Percentiles rank a stretch among this genome's conserved stretches.
These are phyloP conservation scores for Hypomesus transpacificus DNA, from an alignment of 2,113 vertebrate species.

Conservation along the genomic window DNA sequence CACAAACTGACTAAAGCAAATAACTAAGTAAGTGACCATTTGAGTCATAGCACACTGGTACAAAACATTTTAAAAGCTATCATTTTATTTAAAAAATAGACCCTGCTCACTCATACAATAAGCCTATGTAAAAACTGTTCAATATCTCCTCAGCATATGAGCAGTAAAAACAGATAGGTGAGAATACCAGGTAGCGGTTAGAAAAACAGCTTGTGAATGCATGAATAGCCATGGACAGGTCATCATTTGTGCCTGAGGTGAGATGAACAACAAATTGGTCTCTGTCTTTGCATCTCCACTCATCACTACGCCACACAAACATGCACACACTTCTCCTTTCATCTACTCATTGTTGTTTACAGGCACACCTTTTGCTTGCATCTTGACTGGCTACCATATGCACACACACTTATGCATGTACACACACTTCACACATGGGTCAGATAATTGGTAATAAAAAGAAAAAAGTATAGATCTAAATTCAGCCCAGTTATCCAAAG, in stretches of 20 bases:
- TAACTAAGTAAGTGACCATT: not conserved
- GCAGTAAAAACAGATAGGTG: too few relatives aligned
- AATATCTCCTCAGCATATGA: too few relatives aligned
- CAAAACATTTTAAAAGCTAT: not conserved
- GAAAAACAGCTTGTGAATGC: too few relatives aligned
- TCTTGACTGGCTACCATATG: not conserved
- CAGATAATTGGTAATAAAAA: constrained; percentile 57
- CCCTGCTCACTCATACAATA: not conserved
- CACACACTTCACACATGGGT: constrained; percentile 1
- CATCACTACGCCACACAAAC: constrained; percentile 13
- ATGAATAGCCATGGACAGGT: constrained; percentile 10
- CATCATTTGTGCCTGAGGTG: constrained; percentile 19
- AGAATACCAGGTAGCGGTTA: too few relatives aligned
- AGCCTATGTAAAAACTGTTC: too few relatives aligned
- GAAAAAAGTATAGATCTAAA: constrained; percentile 55
- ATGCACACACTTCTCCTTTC: constrained; percentile 1
- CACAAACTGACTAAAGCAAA: constrained; percentile 7
- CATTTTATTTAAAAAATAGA: not conserved
- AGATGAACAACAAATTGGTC: constrained; percentile 18
- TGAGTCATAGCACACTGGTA: constrained; percentile 15
- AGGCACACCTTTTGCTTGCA: too few relatives aligned
- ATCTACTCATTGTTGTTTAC: too few relatives aligned
- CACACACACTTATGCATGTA: not conserved
- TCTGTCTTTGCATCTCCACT: not conserved
- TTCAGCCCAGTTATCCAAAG: constrained; percentile 31